Evolutionary conservation across 2,888 invertebrate genomes (phyloP), one percentile per base, ranked within the genome.

Genomic region (Andricus curvator): DNA sequence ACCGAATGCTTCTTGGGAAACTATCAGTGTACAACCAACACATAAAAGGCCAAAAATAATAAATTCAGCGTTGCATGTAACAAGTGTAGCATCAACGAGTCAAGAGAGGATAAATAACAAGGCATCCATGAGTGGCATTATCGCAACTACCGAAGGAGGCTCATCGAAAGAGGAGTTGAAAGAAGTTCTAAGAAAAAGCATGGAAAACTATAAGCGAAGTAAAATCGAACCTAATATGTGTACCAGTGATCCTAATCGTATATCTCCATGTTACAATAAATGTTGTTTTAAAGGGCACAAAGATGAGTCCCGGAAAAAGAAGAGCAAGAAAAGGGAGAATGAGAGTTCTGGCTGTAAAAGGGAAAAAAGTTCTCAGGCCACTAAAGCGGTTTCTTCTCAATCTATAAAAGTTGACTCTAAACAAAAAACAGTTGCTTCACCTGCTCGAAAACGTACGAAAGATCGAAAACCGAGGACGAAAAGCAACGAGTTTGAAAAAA

Each of bases 401-500:
- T 22, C 11, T 11, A 2, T 11, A 3, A 60, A 60, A 60, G 15
- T 22, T 22, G 22, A 22, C 22, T 60, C 60, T 22, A 6, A 22
- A 60, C 22, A 9, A 60, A 67, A 37, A 67, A 67, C n/a, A n/a
- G 20, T 2, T 33, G 20, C 25, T 25, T 29, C 8, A 65, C 65
- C 25, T 37, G 5, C 4, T 37, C n/a, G n/a, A 13, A 67, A 67
- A 41, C 33, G 22, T n/a, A 9, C 67, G 11, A 4, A 67, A 41
- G n/a, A 44, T 67, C 41, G 67, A n/a, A 67, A 37, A 67, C 22
- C 67, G 22, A 44, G 20, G n/a, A 41, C 41, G 41, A 67, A 67
- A 44, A n/a, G 4, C 4, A 41, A 22, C 4, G n/a, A 41, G 15
- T 44, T 15, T 15, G 15, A 44, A 65, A 37, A 48, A 48, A 48